Evolutionary conservation across 2,797 vertebrate species (phyloP).

Genomic region (Miichthys miiuy): DNA sequence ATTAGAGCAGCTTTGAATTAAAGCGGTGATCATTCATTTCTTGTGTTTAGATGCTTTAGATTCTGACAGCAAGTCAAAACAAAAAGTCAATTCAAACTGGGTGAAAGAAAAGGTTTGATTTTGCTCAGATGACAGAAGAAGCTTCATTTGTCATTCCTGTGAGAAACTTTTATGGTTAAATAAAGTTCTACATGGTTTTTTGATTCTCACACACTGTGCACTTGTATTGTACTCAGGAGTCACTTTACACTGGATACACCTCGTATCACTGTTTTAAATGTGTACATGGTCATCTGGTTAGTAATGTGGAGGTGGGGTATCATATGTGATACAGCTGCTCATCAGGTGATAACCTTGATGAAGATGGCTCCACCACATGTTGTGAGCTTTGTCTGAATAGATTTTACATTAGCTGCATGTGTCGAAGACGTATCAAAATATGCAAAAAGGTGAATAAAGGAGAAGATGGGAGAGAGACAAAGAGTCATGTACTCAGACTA

Average conservation of each 20-base stretch:
- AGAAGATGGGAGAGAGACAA: background rate
- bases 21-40: too few relatives aligned
- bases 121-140: too few relatives aligned
- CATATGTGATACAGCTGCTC: background rate
- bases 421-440: background rate
- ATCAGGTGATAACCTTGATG: slow-evolving; percentile 5
- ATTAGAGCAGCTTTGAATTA: too few relatives aligned
- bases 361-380: background rate
- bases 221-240: too few relatives aligned
- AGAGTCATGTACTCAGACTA: background rate
- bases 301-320: background rate
- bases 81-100: too few relatives aligned
- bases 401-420: background rate
- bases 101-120: background rate
- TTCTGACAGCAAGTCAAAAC: too few relatives aligned
- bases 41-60: too few relatives aligned
- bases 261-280: background rate
- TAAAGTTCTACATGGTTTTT: background rate
- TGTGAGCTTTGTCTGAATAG: background rate
- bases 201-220: background rate
- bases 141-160: too few relatives aligned
- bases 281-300: background rate
- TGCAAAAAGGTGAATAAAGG: background rate
- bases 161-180: too few relatives aligned
- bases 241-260: background rate